phyloP scores from a whole-genome alignment of 2,888 invertebrate genomes.

The Girardia tigrina region DNA sequence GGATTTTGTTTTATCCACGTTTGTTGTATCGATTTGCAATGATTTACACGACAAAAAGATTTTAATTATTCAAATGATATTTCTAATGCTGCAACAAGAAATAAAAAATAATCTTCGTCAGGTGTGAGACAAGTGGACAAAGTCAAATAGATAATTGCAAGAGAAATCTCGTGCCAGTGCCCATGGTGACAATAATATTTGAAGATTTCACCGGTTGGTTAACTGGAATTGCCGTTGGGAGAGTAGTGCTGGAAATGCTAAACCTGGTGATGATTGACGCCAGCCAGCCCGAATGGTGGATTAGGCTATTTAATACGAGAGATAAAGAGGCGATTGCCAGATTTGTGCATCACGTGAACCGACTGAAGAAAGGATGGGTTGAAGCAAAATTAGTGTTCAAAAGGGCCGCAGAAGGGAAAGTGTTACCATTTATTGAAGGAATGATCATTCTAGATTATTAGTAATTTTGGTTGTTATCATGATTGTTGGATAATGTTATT shows the following conservation, averaged over 20 bases:
- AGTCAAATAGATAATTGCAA: not conserved
- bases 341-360: not conserved
- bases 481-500: too few species aligned
- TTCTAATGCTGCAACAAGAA: too few species aligned
- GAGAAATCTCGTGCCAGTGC: not conserved
- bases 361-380: not conserved
- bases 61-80: too few species aligned
- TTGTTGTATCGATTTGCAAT: too few species aligned
- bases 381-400: slow-evolving; percentile 11
- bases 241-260: not conserved
- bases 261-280: slow-evolving; percentile 4
- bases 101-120: too few species aligned
- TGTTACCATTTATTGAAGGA: not conserved
- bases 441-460: not conserved
- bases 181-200: not conserved
- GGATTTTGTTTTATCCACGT: too few species aligned
- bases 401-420: not conserved
- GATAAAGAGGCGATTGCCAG: not conserved
- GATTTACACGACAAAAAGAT: too few species aligned
- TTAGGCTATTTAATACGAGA: not conserved
- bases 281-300: not conserved
- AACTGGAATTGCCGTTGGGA: not conserved
- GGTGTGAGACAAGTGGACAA: too few species aligned
- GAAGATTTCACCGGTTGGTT: slow-evolving; percentile 15
- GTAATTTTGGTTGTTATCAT: too few species aligned